phyloP scores from a whole-genome alignment of 2,113 vertebrate species.

The Rhabdomys dilectus region DNA sequence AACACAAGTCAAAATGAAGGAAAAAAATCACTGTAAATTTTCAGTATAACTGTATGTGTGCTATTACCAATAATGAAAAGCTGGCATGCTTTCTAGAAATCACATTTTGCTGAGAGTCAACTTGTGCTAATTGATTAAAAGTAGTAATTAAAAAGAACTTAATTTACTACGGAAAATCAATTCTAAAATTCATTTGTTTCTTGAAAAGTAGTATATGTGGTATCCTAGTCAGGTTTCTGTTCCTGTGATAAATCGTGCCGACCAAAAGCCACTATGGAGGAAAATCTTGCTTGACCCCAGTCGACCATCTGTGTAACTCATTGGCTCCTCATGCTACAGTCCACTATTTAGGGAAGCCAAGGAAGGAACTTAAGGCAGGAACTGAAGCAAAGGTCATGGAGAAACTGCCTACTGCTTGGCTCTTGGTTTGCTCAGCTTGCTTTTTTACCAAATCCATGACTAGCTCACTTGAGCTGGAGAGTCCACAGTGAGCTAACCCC shows the following conservation, averaged over 20 bases:
- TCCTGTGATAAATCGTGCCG: neutral
- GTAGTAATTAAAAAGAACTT: neutral
- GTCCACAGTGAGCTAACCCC: neutral
- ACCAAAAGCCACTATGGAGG: neutral
- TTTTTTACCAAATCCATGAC: neutral
- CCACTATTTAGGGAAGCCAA: neutral
- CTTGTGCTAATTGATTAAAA: neutral
- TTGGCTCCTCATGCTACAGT: neutral
- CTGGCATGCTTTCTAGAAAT: neutral
- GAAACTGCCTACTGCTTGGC: neutral
- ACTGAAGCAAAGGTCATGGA: neutral
- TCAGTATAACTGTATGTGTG: neutral
- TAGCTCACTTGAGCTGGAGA: neutral
- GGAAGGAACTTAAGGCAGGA: neutral
- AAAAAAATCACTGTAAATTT: neutral
- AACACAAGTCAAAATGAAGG: neutral
- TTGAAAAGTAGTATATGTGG: neutral
- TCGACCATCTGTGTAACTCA: too few species aligned
- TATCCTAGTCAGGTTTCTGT: neutral
- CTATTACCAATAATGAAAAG: neutral
- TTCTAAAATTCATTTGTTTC: neutral
- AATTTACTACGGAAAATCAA: constrained; percentile 5
- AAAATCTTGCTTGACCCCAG: neutral
- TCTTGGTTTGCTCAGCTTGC: neutral
- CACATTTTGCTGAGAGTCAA: neutral